Percentiles rank a stretch among this genome's conserved stretches.
Evolutionary conservation across 2,113 vertebrate genomes (phyloP).

Genomic region (Cyprinus carpio): DNA sequence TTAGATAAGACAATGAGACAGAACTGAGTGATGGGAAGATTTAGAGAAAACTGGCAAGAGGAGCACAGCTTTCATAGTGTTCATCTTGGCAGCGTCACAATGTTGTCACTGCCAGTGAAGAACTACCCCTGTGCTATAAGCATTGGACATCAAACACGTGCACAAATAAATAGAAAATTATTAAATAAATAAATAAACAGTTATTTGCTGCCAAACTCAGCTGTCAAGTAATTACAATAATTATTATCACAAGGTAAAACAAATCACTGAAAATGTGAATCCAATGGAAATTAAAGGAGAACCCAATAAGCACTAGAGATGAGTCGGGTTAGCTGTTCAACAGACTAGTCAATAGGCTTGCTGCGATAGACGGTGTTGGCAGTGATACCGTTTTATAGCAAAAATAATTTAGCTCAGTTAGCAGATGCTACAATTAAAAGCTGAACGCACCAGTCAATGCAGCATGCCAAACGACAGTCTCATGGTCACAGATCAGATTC

Average conservation of each 20-base stretch:
- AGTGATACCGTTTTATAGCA: too few species aligned
- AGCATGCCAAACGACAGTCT: too few species aligned
- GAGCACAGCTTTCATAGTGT: not conserved
- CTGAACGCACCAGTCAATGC: too few species aligned
- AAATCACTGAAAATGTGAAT: not conserved
- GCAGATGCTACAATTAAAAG: too few species aligned
- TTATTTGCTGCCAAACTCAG: not conserved
- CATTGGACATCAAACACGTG: not conserved
- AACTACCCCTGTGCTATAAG: not conserved
- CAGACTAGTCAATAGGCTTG: not conserved
- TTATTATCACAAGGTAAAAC: not conserved
- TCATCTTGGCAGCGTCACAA: not conserved
- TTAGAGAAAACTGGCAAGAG: conserved; percentile 14
- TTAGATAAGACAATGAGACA: conserved; percentile 18
- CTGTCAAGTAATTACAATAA: not conserved
- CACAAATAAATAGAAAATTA: not conserved
- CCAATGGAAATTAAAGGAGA: not conserved
- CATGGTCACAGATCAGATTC: too few species aligned
- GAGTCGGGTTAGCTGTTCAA: not conserved
- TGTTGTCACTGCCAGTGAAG: not conserved
- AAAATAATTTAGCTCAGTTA: too few species aligned
- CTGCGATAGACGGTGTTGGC: too few species aligned
- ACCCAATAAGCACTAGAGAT: not conserved
- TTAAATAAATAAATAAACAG: not conserved
- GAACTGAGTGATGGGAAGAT: conserved; percentile 18